These are phyloP conservation scores for Xyrichtys novacula DNA, from an alignment of 2,797 vertebrate genomes.

Conservation along the genomic window DNA sequence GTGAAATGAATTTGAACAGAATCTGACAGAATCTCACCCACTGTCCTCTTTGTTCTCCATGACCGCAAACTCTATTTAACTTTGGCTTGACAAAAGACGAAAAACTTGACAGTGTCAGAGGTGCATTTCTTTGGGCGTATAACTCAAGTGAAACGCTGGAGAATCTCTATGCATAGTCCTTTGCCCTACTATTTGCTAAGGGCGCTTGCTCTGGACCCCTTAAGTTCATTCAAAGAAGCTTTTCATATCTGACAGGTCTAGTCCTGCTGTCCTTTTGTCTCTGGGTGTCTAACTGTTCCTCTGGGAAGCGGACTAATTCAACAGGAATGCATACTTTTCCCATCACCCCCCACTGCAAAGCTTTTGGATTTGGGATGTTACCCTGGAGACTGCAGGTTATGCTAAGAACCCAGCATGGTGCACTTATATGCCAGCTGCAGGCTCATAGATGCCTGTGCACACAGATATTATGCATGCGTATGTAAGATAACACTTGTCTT, in stretches of 20 bases:
- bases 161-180: neutral
- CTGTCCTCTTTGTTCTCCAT: slow-evolving; percentile 5
- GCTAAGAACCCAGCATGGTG: slow-evolving; percentile 23
- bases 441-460: slow-evolving; percentile 10
- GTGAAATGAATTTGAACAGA: slow-evolving; percentile 16
- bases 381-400: slow-evolving; percentile 34
- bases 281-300: slow-evolving; percentile 16
- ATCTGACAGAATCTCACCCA: slow-evolving; percentile 12
- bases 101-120: neutral
- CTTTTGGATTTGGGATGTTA: slow-evolving; percentile 50
- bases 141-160: neutral
- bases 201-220: neutral
- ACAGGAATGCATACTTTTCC: slow-evolving; percentile 54
- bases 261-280: slow-evolving; percentile 59
- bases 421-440: slow-evolving; percentile 6
- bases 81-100: neutral
- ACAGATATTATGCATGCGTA: neutral
- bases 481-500: slow-evolving; percentile 4
- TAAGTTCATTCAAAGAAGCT: slow-evolving; percentile 21
- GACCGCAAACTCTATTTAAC: neutral
- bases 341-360: slow-evolving; percentile 43
- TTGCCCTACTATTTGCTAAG: slow-evolving; percentile 2
- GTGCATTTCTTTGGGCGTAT: neutral
- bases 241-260: slow-evolving; percentile 51
- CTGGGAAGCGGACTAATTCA: slow-evolving; percentile 43